A percentile compares a stretch with the other conserved stretches of the same genome.
Conservation (phyloP, 2,797 vertebrate genomes). For the Pempheris klunzingeri region DNA sequence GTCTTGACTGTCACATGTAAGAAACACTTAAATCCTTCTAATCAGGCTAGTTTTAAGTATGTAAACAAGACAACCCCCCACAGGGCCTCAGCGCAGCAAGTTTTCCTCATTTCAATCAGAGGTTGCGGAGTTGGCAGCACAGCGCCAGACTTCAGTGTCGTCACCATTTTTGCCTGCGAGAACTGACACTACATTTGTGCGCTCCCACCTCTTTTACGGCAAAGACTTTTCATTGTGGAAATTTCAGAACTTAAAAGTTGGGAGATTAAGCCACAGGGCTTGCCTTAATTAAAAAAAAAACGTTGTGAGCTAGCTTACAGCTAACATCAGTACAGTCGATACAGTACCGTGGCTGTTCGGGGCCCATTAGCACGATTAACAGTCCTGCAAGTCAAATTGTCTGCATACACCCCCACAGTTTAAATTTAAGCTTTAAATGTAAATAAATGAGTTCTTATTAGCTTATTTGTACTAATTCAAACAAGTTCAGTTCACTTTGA, state of each 20-base stretch:
- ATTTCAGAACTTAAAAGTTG: constrained; percentile 3
- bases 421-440: neutral
- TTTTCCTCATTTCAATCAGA: constrained; percentile 32
- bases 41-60: constrained; percentile 26
- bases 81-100: constrained; percentile 30
- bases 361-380: neutral
- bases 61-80: constrained; percentile 20
- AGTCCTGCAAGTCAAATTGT: too few species aligned
- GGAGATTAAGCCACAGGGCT: constrained; percentile 9
- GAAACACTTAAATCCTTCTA: constrained; percentile 11
- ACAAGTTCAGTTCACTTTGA: neutral
- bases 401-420: neutral
- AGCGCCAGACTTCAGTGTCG: constrained; percentile 11
- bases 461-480: neutral
- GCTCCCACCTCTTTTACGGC: constrained; percentile 1
- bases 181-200: neutral
- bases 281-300: neutral
- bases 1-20: constrained; percentile 17
- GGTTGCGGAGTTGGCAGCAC: neutral
- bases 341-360: neutral
- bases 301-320: neutral
- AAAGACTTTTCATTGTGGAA: constrained; percentile 3
- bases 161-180: constrained; percentile 10
- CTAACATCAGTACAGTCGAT: neutral
- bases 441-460: neutral